phyloP scores from a whole-genome alignment of 2,113 vertebrate species.

The Callithrix jacchus region DNA sequence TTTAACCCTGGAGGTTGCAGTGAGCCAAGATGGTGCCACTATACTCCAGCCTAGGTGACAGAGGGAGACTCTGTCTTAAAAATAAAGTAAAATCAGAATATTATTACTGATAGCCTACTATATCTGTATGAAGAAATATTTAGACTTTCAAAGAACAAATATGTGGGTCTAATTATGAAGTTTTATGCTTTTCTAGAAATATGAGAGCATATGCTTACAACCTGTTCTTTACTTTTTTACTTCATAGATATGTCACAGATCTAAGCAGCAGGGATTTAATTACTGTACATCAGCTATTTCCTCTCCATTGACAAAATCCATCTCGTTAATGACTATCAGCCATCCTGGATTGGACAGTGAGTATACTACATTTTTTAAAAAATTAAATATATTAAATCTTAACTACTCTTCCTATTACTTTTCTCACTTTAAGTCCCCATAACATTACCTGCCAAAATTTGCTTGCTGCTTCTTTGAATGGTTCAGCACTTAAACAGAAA shows the following conservation, averaged over 20 bases:
- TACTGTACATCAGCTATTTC: conserved; percentile 84
- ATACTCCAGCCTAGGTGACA: no score
- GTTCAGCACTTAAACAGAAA: not conserved
- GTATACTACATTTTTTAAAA: conserved; percentile 71
- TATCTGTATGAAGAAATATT: not conserved
- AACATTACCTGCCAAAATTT: not conserved
- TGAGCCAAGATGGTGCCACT: no score
- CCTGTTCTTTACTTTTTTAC: conserved; percentile 47
- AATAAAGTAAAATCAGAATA: not conserved
- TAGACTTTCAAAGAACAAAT: not conserved
- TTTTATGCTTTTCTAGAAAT: not conserved
- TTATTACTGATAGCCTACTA: not conserved
- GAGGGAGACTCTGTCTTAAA: no score
- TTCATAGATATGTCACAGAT: conserved; percentile 78
- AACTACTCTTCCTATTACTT: not conserved
- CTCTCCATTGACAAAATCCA: conserved; percentile 94
- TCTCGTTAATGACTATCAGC: conserved; percentile 94
- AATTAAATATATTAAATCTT: not conserved
- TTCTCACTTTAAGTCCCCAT: conserved; percentile 15
- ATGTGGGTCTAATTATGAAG: not conserved
- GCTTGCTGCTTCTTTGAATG: conserved; percentile 15
- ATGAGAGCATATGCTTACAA: not conserved
- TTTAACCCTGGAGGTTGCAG: no score
- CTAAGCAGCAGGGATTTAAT: conserved; percentile 82
- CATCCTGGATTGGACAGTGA: conserved; percentile 93